Evolutionary conservation across 2,113 vertebrate genomes (phyloP), one percentile per base, ranked within the genome.

Genomic region (Anser brachyrhynchus): DNA sequence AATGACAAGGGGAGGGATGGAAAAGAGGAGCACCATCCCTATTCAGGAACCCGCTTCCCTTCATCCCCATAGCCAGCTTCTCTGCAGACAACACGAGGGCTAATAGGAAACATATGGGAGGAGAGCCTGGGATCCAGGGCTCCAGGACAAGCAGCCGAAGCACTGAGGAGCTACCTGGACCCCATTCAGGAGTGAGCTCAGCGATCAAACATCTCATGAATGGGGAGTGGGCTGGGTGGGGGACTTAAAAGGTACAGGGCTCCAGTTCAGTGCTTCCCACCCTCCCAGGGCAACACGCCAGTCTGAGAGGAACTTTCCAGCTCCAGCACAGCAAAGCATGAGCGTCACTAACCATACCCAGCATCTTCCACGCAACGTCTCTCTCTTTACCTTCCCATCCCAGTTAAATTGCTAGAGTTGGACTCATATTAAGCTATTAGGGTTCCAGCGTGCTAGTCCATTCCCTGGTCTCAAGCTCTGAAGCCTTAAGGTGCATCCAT

Each of bases 151-250:
- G 94, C 70, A 78, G 86, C 83, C 77, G 90, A 90, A 78, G 66
- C 78, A 61, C 6, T 4, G 18, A 69, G 87, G 77, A 92, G 39
- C 66, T 91, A 62, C 96, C 92, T 96, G 96, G 96, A 93, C 18
- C 54, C 80, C 66, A 20, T 95, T 97, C 96, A 96, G 96, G 77
- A 91, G 82, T 96, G 96, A 94, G 91, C 87, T 97, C 91, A 93
- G 84, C 66, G 66, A 89, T 71, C 84, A 95, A 92, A 85, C 59
- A 93, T 93, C 64, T 51, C 9, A 9, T 49, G 94, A 74, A 91
- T 85, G 95, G 72, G 95, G 96, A 96, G 95, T 81, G 94, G 91
- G 94, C 76, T 86, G 95, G 91, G 92, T 90, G 95, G 89, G 89
- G 89, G 90, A 6, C 25, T 87, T 10, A 46, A 62, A 87, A 84